Conservation (phyloP, 2,888 invertebrate species). For the Eupithecia tripunctaria region DNA sequence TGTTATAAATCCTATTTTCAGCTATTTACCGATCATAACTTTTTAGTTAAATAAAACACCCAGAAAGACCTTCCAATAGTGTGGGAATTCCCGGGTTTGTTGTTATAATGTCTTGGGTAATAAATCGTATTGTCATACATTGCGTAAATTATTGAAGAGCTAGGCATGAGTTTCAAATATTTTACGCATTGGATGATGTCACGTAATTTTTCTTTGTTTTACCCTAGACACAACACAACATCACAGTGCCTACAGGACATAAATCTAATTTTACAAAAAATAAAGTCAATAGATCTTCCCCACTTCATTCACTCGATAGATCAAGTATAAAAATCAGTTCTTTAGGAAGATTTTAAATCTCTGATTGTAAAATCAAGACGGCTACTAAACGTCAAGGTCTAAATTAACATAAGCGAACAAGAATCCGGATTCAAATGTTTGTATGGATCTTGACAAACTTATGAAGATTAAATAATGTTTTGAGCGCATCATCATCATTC, state of each 20-base stretch:
- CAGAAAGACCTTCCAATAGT: too few relatives aligned
- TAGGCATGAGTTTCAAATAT: too few relatives aligned
- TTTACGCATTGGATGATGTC: too few relatives aligned
- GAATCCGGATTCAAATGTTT: slow-evolving; percentile 18
- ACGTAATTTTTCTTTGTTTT: too few relatives aligned
- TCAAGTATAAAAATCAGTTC: background rate
- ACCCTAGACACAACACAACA: too few relatives aligned
- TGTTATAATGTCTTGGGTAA: too few relatives aligned
- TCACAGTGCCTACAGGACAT: too few relatives aligned
- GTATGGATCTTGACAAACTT: slow-evolving; percentile 16
- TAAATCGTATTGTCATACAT: too few relatives aligned
- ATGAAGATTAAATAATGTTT: slow-evolving; percentile 12
- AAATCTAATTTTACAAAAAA: background rate
- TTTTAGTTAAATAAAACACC: background rate
- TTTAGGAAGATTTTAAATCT: slow-evolving; percentile 1
- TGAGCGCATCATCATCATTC: background rate
- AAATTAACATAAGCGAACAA: slow-evolving; percentile 21
- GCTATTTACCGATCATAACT: too few relatives aligned
- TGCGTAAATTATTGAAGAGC: too few relatives aligned
- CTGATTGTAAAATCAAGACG: slow-evolving; percentile 16
- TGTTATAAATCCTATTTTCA: too few relatives aligned
- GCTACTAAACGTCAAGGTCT: slow-evolving; percentile 21
- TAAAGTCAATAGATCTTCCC: background rate
- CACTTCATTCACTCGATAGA: background rate
- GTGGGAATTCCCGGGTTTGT: too few relatives aligned